These are phyloP conservation scores for Plestiodon gilberti DNA, from an alignment of 2,113 vertebrate species.

Conservation along the genomic window DNA sequence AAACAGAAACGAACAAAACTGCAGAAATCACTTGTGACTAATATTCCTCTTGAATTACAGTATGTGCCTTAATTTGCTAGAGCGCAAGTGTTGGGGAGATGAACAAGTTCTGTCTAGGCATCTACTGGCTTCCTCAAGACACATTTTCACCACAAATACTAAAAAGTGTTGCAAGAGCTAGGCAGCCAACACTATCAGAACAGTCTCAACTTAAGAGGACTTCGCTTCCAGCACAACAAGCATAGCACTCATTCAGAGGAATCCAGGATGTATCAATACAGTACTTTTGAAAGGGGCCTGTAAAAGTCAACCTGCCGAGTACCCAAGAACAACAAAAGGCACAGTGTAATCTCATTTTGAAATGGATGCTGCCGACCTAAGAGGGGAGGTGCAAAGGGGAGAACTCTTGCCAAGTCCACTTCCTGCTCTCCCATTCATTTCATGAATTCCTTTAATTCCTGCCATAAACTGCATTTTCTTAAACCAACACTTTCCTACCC, in stretches of 20 bases:
- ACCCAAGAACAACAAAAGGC: neutral
- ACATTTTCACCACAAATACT: neutral
- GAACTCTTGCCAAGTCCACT: constrained; percentile 66
- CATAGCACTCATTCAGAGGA: neutral
- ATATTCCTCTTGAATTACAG: neutral
- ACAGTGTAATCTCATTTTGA: constrained; percentile 26
- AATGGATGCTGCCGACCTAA: constrained; percentile 58
- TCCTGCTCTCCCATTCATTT: constrained; percentile 74
- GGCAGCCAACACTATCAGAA: too few species aligned
- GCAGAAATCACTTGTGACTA: neutral
- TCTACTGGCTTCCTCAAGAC: neutral
- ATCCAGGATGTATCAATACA: neutral
- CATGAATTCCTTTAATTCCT: constrained; percentile 72
- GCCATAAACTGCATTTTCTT: constrained; percentile 45
- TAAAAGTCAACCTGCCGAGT: neutral
- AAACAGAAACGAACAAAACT: neutral
- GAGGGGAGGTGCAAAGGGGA: constrained; percentile 42
- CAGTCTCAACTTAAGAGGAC: too few species aligned
- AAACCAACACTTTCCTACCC: neutral
- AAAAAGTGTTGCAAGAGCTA: too few species aligned
- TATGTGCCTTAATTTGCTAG: neutral
- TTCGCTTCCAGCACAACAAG: too few species aligned
- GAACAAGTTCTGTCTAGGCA: too few species aligned
- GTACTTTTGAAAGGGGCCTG: neutral
- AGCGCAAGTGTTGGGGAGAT: neutral